These are phyloP conservation scores for Falcunculus frontatus DNA, from an alignment of 2,113 vertebrate species.

Conservation along the genomic window DNA sequence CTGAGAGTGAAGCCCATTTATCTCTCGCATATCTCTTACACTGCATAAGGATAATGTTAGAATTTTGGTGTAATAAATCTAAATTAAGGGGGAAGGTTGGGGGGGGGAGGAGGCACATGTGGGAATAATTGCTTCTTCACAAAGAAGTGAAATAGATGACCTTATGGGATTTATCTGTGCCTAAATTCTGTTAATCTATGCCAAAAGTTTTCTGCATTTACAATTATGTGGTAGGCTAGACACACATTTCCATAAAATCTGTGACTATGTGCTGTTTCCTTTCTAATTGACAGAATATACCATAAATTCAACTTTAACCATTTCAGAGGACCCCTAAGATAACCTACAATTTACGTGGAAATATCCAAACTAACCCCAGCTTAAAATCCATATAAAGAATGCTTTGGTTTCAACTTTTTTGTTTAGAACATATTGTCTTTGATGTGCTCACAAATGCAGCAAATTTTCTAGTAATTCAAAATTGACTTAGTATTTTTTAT, in stretches of 20 bases:
- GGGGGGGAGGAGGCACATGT: neutral
- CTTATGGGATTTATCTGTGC: neutral
- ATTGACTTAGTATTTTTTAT: neutral
- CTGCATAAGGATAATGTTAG: neutral
- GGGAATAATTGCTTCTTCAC: neutral
- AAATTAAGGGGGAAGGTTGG: neutral
- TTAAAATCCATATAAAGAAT: neutral
- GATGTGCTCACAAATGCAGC: neutral
- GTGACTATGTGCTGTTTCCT: neutral
- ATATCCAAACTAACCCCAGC: neutral
- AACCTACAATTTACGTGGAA: neutral
- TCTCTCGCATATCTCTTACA: neutral
- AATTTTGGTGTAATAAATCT: neutral
- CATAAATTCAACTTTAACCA: neutral
- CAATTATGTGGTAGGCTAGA: neutral
- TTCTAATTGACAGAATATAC: neutral
- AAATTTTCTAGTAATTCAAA: neutral
- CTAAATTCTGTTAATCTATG: neutral
- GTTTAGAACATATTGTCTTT: neutral
- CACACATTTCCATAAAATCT: neutral
- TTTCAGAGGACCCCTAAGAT: neutral
- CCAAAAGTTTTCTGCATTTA: neutral
- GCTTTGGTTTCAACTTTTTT: neutral
- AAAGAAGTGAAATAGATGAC: neutral
- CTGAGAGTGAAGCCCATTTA: neutral